Percentiles rank a stretch among this genome's conserved stretches.
These are phyloP conservation scores for Tyrophagus putrescentiae DNA, from an alignment of 1,140 invertebrate genomes.

Conservation along the genomic window DNA sequence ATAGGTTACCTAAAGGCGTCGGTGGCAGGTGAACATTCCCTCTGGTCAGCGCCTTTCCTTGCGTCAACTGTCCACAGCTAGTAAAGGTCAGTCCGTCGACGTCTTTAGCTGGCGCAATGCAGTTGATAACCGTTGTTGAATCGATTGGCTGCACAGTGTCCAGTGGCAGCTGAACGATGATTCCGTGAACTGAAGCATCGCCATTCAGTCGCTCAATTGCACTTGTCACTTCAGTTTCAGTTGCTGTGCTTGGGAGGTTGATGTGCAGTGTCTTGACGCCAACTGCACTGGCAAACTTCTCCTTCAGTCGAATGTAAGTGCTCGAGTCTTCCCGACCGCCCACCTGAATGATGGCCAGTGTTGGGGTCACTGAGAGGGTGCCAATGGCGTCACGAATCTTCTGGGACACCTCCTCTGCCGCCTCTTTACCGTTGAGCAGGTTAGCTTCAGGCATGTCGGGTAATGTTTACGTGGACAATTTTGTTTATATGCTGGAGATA, in stretches of 20 bases:
- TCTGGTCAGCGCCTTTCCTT: too few species aligned
- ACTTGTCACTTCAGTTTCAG: constrained; percentile 56
- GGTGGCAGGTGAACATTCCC: too few species aligned
- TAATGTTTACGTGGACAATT: too few species aligned
- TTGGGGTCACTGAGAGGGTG: not conserved
- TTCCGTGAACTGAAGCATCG: constrained; percentile 69
- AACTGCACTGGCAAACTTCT: constrained; percentile 74
- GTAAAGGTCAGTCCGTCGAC: constrained; percentile 66
- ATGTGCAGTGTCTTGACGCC: constrained; percentile 68
- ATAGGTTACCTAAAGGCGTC: too few species aligned
- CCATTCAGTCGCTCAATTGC: constrained; percentile 60
- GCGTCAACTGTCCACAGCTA: too few species aligned
- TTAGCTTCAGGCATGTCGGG: not conserved
- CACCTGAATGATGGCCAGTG: constrained; percentile 41
- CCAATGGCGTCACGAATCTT: not conserved
- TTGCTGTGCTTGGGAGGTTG: constrained; percentile 58
- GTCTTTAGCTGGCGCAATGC: constrained; percentile 69
- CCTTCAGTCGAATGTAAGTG: constrained; percentile 91
- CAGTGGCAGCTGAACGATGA: constrained; percentile 91
- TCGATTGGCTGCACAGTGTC: constrained; percentile 65
- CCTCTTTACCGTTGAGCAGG: not conserved
- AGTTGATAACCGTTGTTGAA: constrained; percentile 65
- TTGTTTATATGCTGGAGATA: too few species aligned
- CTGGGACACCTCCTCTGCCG: not conserved
- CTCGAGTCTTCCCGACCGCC: constrained; percentile 88